A percentile compares a stretch with the other conserved stretches of the same genome.
Conservation (phyloP, 1,140 invertebrate species). For the Zaprionus inermis region DNA sequence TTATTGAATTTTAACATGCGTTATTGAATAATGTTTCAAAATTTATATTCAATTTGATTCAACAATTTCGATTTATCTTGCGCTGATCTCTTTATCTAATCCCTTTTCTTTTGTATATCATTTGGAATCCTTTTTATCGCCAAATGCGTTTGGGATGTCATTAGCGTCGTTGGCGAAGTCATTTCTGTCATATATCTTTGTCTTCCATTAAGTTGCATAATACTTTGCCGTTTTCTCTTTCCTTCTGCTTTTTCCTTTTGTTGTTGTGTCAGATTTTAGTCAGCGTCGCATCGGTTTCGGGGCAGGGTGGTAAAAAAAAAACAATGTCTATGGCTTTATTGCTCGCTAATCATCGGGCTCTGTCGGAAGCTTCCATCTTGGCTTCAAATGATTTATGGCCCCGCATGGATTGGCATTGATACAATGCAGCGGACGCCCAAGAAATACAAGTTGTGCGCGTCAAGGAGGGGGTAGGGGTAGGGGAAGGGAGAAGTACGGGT, state of each 20-base stretch:
- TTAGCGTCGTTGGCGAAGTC: conserved; percentile 31
- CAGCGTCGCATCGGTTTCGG: not conserved
- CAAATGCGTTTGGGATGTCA: conserved; percentile 19
- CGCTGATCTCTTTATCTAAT: not conserved
- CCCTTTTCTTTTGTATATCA: not conserved
- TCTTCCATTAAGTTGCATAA: conserved; percentile 43
- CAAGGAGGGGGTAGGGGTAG: not conserved
- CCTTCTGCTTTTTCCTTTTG: not conserved
- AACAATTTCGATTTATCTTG: too few species aligned
- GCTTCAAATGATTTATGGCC: conserved; percentile 53
- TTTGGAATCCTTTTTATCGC: conserved; percentile 5
- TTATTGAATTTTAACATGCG: too few species aligned
- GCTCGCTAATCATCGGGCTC: conserved; percentile 49
- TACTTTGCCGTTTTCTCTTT: not conserved
- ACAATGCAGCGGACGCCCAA: conserved; percentile 33
- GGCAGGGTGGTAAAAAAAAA: conserved; percentile 4
- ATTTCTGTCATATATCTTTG: conserved; percentile 38
- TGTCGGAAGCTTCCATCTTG: conserved; percentile 51
- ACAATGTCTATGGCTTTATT: conserved; percentile 40
- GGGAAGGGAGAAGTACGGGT: not conserved
- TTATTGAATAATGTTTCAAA: too few species aligned
- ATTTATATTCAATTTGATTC: too few species aligned
- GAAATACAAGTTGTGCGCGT: not conserved
- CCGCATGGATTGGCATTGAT: conserved; percentile 54
- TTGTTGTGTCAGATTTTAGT: conserved; percentile 14